A percentile compares a stretch with the other conserved stretches of the same genome.
Conservation (phyloP, 1,140 invertebrate species). For the Babylonia areolata region DNA sequence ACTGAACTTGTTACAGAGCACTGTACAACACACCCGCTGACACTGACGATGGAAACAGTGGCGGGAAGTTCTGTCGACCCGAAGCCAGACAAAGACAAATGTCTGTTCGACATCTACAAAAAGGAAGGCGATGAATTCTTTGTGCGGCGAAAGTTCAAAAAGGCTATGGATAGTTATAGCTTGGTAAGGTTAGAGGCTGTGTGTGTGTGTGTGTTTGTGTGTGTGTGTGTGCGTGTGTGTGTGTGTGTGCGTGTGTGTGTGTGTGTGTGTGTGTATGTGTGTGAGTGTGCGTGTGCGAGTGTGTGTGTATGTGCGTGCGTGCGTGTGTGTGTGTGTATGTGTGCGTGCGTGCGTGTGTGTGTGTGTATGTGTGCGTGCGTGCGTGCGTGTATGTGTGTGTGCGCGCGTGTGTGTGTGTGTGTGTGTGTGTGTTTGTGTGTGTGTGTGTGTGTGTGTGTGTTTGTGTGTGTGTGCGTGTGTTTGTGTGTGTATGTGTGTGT, state of each 20-base stretch:
- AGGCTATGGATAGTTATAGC: conserved; percentile 10
- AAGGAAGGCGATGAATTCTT: conserved; percentile 8
- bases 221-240: background rate
- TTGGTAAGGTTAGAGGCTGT: background rate
- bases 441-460: background rate
- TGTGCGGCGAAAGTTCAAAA: background rate
- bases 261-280: background rate
- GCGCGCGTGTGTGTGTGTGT: conserved; percentile 4
- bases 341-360: background rate
- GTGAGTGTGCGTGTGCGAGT: background rate
- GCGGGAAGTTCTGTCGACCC: background rate
- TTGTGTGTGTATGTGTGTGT: conserved; percentile 4
- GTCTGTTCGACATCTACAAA: conserved; percentile 16
- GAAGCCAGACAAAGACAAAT: background rate
- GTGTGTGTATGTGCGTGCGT: conserved; percentile 3
- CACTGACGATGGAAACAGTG: background rate
- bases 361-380: conserved; percentile 7
- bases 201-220: background rate
- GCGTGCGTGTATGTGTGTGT: background rate
- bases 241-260: conserved; percentile 1
- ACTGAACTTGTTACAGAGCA: no score
- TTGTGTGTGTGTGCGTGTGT: background rate
- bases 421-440: conserved; percentile 22
- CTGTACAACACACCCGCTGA: no score
- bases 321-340: background rate